Conservation (phyloP, 2,113 vertebrate genomes). For the Reinhardtius hippoglossoides region DNA sequence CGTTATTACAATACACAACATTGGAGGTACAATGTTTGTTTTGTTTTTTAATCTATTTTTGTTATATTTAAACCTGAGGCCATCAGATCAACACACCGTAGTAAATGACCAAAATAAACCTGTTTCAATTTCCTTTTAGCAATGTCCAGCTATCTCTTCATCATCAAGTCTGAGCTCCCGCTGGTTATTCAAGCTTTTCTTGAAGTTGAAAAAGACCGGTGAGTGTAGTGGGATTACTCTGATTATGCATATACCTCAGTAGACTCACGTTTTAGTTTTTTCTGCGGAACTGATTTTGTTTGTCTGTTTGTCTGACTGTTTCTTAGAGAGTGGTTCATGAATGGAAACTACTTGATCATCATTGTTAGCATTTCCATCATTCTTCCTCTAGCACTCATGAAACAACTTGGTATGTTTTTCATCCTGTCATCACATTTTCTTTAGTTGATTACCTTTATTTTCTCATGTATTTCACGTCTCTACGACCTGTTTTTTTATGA, state of each 20-base stretch:
- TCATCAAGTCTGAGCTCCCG: slow-evolving; percentile 90
- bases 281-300: slow-evolving; percentile 29
- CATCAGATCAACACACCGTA: background rate
- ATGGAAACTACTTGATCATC: slow-evolving; percentile 87
- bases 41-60: too few species aligned
- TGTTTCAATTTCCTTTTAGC: slow-evolving; percentile 74
- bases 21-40: too few species aligned
- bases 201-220: slow-evolving; percentile 72
- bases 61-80: background rate
- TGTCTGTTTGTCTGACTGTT: slow-evolving; percentile 53
- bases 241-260: background rate
- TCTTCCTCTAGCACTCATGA: slow-evolving; percentile 89
- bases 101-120: background rate
- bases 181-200: slow-evolving; percentile 88
- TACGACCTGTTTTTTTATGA: background rate
- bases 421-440: slow-evolving; percentile 34
- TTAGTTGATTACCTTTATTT: background rate
- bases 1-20: slow-evolving; percentile 89
- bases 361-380: slow-evolving; percentile 86
- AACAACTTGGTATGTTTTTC: slow-evolving; percentile 86
- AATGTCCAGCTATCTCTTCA: slow-evolving; percentile 94
- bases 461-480: slow-evolving; percentile 5
- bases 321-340: slow-evolving; percentile 86
- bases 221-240: slow-evolving; percentile 33
- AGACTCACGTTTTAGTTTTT: slow-evolving; percentile 3